Evolutionary conservation across 2,888 invertebrate genomes (phyloP), one percentile per base, ranked within the genome.

Genomic region (Galerucella pusilla): DNA sequence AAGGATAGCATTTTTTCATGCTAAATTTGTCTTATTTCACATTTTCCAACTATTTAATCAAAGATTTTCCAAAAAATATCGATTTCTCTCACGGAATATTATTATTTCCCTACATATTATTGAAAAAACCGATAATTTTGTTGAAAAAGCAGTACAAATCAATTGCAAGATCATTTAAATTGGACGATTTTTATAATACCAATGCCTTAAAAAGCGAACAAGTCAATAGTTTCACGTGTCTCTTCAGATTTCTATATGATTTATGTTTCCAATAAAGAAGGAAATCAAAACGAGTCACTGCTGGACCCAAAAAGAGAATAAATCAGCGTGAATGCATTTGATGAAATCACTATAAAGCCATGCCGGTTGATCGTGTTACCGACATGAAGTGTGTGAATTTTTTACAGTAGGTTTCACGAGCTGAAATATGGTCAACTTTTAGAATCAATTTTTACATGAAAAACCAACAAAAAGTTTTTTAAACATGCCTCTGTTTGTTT

Each of bases 221-320:
- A 74, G 77, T 77, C 78, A 79, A 81, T 81, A 80, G 78, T 81
- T 81, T 81, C 80, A 81, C 80, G 80, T 78, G 80, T 76, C 80
- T 80, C 80, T 75, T 75, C 76, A 68, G 81, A 75, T 78, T 78
- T 79, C 60, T 75, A 77, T 20, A 20, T 80, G 81, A 80, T 80
- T 81, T 81, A 81, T 81, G 77, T 81, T 78, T 81, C 78, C 80
- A 80, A 81, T 81, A 80, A 79, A 79, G 78, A 73, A 70, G 77
- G 77, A 75, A 76, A 76, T 75, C 74, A 74, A 68, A 64, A 72
- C 64, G 75, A 71, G 60, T 69, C 73, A 74, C 64, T 69, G 68
- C 57, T 63, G 64, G 73, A 72, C 65, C 69, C 60, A 64, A 63
- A 72, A 69, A 74, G 74, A 72, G 73, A 74, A 77, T 77, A 76